phyloP scores from a whole-genome alignment of 2,888 invertebrate species.

The Melieria crassipennis region DNA sequence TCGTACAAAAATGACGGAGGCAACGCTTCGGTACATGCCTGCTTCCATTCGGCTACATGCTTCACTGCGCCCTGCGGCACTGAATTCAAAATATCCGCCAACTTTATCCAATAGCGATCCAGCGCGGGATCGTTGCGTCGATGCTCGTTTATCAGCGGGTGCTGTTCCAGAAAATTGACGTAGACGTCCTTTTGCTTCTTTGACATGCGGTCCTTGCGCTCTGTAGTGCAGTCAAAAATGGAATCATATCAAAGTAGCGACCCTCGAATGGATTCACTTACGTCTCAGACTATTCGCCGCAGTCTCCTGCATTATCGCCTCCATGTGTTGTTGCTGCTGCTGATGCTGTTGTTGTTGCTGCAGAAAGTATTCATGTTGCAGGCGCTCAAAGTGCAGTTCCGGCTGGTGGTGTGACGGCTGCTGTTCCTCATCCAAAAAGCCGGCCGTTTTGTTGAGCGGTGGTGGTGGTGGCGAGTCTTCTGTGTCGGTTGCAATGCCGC shows the following conservation, averaged over 20 bases:
- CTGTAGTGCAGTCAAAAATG: slow-evolving; percentile 37
- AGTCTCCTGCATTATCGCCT: slow-evolving; percentile 51
- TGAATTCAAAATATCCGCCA: slow-evolving; percentile 58
- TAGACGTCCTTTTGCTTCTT: slow-evolving; percentile 60
- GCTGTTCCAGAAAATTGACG: slow-evolving; percentile 59
- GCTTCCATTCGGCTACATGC: slow-evolving; percentile 59
- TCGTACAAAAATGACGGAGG: background rate
- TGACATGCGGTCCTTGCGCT: slow-evolving; percentile 61
- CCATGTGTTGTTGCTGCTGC: slow-evolving; percentile 54
- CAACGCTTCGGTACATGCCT: slow-evolving; percentile 35
- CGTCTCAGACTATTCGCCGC: slow-evolving; percentile 56
- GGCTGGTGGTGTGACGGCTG: slow-evolving; percentile 47
- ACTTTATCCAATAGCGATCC: slow-evolving; percentile 58
- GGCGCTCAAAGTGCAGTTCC: slow-evolving; percentile 45
- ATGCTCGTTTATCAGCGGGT: slow-evolving; percentile 58
- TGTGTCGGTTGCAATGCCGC: slow-evolving; percentile 1
- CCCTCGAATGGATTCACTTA: slow-evolving; percentile 43
- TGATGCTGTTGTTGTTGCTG: slow-evolving; percentile 51
- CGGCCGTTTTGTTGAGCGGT: slow-evolving; percentile 1
- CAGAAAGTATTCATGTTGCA: slow-evolving; percentile 51
- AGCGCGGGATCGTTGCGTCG: slow-evolving; percentile 57
- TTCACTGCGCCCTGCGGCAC: slow-evolving; percentile 60
- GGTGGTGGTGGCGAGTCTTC: slow-evolving; percentile 23
- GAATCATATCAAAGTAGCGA: background rate
- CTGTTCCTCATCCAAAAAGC: slow-evolving; percentile 45